These are phyloP conservation scores for Miltochrista miniata DNA, from an alignment of 2,888 invertebrate species.

Conservation along the genomic window DNA sequence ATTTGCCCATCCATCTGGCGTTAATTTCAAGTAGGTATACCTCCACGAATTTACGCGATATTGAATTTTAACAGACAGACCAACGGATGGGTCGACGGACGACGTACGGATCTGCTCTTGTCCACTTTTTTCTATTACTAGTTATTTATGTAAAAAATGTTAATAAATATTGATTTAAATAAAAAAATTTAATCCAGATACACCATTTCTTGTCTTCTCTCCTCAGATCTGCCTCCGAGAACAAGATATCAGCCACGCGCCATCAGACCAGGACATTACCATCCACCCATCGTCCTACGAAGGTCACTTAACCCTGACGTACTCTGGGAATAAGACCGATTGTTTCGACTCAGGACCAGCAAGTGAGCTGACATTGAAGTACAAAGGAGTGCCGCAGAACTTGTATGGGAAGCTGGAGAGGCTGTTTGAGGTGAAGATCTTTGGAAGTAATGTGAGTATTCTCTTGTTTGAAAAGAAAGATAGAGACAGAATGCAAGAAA, in stretches of 20 bases:
- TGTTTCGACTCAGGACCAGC: slow-evolving; percentile 43
- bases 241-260: slow-evolving; percentile 50
- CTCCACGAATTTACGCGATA: no score
- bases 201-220: background rate
- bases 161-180: no score
- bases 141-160: no score
- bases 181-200: no score
- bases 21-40: no score
- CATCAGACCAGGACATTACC: slow-evolving; percentile 57
- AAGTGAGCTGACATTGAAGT: slow-evolving; percentile 50
- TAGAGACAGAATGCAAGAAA: no score
- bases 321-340: slow-evolving; percentile 37
- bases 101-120: no score
- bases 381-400: slow-evolving; percentile 51
- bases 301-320: slow-evolving; percentile 50
- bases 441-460: slow-evolving; percentile 57
- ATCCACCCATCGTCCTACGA: slow-evolving; percentile 56
- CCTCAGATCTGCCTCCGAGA: slow-evolving; percentile 57
- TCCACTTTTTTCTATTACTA: no score
- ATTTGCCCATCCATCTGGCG: no score
- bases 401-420: slow-evolving; percentile 41
- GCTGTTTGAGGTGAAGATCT: slow-evolving; percentile 49
- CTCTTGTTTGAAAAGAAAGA: background rate
- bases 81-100: no score
- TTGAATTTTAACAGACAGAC: no score